Evolutionary conservation across 1,140 invertebrate species (phyloP), one percentile per base, ranked within the genome.

Genomic region (Bombus difficillimus): DNA sequence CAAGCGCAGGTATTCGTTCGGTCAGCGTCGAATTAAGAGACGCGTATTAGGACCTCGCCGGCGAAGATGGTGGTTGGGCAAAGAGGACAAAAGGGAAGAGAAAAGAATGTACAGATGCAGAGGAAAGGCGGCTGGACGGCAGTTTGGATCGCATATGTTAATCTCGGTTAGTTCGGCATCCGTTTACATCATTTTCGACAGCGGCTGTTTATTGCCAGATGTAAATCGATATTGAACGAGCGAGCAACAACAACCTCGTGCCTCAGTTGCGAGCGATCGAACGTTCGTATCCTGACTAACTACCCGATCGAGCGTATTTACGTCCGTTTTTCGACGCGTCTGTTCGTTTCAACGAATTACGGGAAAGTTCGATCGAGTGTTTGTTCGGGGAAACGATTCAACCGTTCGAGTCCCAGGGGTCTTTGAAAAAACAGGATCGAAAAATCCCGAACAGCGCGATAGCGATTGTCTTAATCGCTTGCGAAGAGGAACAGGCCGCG

Each of bases 171-270:
- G 68, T 34, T 76, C 78, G 68, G 64, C 71, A 83, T 69, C 86
- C 84, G 83, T 88, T 88, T 92, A 88, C 91, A 92, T 92, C 91
- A 91, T 91, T 93, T 93, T 92, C 90, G 89, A 92, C 89, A 84
- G 74, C 85, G 86, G 83, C 83, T 92, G 86, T 93, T 93, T 90
- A 92, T 91, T 89, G 89, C 85, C 85, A 66, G 64, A 92, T 93
- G 92, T 89, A 92, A 93, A 93, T 93, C 83, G 84, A 57, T 80
- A 78, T 72, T 34, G 80, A 76, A 80, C 72, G 80, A n/a, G 5
- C 47, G 47, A 53, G 47, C 47, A 53, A 53, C 47, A 2, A 53
- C 47, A 53, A 53, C 0, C 18, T 53, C 18, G 47, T 8, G 18
- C 47, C 47, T 53, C 47, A 2, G 47, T 22, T 53, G 18, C 47